Base-by-base conservation (phyloP, 2,797 vertebrate genomes). In the Brachyalestes nurse region DNA sequence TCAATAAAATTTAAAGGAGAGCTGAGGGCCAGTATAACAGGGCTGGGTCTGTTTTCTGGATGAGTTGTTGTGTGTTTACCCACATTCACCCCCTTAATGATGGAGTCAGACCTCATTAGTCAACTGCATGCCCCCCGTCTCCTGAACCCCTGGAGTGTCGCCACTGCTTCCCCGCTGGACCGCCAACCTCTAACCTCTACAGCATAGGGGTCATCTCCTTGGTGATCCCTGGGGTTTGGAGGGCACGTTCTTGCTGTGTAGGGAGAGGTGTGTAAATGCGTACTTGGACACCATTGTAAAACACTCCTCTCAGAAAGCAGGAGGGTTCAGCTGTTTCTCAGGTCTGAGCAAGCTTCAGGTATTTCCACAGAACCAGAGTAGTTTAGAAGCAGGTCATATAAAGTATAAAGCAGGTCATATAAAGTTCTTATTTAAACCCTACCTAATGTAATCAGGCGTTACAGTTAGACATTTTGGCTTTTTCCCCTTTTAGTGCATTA, bases 171-270 rank as follows among this genome's bases (percentile, higher is more conserved):
- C 90, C 90, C 70, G 3, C 70, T 86, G 84, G 88, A 89, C 86
- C 84, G 84, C 75, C 85, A 78, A 91, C 89, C 88, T 82, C n/a
- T 83, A 80, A 84, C 71, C 34, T 64, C 77, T 77, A 87, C 86
- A 88, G 91, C 83, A 71, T 76, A 61, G 69, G 84, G 93, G 91
- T 91, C 90, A 86, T 83, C 82, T 62, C 25, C 45, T 62, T 76
- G 77, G 87, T 90, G 91, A 93, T 91, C 90, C 87, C 78, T 2
- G 84, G 64, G 83, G 89, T 91, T 91, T 90, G 84, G 82, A 86
- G 88, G 87, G 83, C 87, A 83, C 85, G 86, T 90, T 91, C 90
- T 88, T 83, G 88, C 85, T 85, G 89, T 85, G 66, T 73, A 78
- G n/a, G 55, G 42, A 84, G 57, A 38, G 53, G n/a, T 58, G 61